These are phyloP conservation scores for Creontiades dilutus DNA, from an alignment of 2,888 invertebrate species.

Conservation along the genomic window DNA sequence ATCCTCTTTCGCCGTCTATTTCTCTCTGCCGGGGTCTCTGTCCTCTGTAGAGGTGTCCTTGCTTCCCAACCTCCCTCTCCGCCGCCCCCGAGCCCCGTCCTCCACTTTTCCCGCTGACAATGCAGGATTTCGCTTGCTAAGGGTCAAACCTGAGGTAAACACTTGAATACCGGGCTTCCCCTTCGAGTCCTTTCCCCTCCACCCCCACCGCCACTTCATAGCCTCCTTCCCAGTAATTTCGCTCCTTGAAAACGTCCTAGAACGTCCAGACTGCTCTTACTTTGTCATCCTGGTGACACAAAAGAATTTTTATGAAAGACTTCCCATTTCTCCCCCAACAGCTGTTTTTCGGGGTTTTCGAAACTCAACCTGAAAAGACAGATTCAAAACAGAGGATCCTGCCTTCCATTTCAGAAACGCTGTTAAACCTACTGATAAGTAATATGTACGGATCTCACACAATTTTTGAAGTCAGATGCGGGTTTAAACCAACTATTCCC, in stretches of 20 bases:
- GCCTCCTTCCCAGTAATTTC: constrained; percentile 45
- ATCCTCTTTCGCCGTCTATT: constrained; percentile 67
- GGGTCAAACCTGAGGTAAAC: constrained; percentile 71
- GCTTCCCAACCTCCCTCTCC: not conserved
- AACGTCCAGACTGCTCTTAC: constrained; percentile 54
- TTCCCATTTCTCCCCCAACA: no score
- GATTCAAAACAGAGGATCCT: no score
- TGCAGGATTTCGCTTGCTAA: constrained; percentile 70
- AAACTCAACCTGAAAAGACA: no score
- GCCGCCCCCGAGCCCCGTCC: not conserved
- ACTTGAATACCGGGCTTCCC: constrained; percentile 62
- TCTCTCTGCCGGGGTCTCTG: constrained; percentile 67
- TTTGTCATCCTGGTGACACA: not conserved
- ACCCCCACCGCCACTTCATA: not conserved
- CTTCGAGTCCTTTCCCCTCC: not conserved
- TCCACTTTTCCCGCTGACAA: constrained; percentile 56
- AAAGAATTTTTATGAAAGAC: no score
- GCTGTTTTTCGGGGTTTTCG: no score
- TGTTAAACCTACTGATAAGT: no score
- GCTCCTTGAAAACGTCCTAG: constrained; percentile 51
- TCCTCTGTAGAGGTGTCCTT: constrained; percentile 70
- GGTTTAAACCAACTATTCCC: no score
- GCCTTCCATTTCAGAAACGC: no score
- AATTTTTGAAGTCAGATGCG: no score
- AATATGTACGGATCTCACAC: no score